phyloP scores from a whole-genome alignment of 2,888 invertebrate genomes.

The Drosophila niveifrons region DNA sequence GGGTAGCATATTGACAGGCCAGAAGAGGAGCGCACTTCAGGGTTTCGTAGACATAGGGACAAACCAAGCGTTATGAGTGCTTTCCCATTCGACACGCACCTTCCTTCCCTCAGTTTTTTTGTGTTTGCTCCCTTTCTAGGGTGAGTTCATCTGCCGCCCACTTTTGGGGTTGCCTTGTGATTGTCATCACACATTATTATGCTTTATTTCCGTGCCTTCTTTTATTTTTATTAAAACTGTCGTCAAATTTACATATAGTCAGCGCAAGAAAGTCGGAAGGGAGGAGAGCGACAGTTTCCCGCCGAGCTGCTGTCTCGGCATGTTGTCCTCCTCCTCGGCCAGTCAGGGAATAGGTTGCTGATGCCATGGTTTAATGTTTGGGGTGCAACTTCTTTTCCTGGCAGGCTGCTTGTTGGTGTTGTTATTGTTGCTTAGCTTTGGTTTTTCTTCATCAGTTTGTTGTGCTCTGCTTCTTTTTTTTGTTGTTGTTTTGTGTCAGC shows the following conservation, averaged over 20 bases:
- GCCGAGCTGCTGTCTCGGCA: constrained; percentile 57
- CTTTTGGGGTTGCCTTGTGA: constrained; percentile 42
- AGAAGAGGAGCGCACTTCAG: constrained; percentile 35
- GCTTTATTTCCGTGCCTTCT: constrained; percentile 72
- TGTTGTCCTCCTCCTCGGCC: constrained; percentile 48
- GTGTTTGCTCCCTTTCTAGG: too few species aligned
- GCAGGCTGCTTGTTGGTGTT: constrained; percentile 22
- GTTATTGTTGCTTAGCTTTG: constrained; percentile 52
- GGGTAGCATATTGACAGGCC: constrained; percentile 73
- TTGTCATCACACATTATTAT: constrained; percentile 76
- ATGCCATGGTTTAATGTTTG: constrained; percentile 9
- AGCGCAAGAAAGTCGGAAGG: constrained; percentile 5
- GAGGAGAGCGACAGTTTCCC: constrained; percentile 42
- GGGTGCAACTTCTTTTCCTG: constrained; percentile 33
- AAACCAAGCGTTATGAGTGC: constrained; percentile 72
- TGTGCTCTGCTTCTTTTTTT: not conserved
- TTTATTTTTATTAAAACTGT: constrained; percentile 66
- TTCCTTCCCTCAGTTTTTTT: constrained; percentile 14
- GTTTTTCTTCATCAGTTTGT: constrained; percentile 7
- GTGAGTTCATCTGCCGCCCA: constrained; percentile 3
- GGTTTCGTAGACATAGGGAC: constrained; percentile 26
- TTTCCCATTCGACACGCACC: constrained; percentile 75
- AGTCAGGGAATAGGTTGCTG: constrained; percentile 18
- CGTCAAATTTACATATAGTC: constrained; percentile 61
- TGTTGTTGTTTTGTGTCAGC: constrained; percentile 15